Evolutionary conservation across 2,888 invertebrate genomes (phyloP).

Genomic region (Protonemura montana): DNA sequence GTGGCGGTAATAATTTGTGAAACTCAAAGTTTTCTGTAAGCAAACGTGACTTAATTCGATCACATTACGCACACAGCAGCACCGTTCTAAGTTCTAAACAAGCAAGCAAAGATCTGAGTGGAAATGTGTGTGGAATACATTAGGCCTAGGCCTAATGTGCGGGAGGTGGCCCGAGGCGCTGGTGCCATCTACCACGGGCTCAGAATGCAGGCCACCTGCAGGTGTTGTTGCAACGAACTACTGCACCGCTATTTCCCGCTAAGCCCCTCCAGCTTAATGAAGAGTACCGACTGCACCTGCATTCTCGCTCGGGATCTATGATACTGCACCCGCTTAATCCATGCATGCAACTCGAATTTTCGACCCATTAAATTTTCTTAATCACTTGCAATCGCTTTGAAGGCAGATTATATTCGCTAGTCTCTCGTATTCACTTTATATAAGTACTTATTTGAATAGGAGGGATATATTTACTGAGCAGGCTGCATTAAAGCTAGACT

Average conservation of each 20-base stretch:
- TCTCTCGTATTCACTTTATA: not conserved
- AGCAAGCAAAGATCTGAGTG: not conserved
- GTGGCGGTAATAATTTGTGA: not conserved
- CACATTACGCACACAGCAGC: not conserved
- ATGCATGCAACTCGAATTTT: not conserved
- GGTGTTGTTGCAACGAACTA: not conserved
- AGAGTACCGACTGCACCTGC: not conserved
- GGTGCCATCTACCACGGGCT: no score
- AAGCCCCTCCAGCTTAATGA: not conserved
- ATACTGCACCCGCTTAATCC: not conserved
- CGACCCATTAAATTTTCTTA: not conserved
- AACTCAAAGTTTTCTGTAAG: not conserved
- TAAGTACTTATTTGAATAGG: not conserved
- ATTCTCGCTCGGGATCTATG: no score
- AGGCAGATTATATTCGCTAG: not conserved
- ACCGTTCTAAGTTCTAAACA: not conserved
- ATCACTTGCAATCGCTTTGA: not conserved
- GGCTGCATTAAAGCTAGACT: not conserved
- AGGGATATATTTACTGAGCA: not conserved
- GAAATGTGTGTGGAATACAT: not conserved
- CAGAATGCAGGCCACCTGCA: not conserved
- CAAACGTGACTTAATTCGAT: conserved; percentile 7
- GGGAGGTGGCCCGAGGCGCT: no score
- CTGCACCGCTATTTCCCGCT: not conserved
- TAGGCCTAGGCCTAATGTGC: not conserved